Evolutionary conservation across 2,888 invertebrate species (phyloP).

Genomic region (Ophioninae sp.): DNA sequence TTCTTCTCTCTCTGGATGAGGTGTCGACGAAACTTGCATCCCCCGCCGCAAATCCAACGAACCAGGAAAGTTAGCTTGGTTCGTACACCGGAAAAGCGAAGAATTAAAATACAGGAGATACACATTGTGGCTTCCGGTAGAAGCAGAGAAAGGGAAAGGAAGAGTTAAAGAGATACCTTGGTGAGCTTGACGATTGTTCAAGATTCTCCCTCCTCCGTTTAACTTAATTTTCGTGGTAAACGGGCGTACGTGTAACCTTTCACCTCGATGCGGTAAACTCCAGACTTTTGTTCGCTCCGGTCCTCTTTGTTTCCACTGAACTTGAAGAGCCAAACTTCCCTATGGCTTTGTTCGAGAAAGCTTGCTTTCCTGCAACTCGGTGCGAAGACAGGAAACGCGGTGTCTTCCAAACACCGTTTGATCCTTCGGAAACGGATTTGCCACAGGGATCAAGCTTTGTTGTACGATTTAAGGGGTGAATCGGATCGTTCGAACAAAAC

Average conservation of each 20-base stretch:
- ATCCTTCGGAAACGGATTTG: neutral
- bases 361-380: neutral
- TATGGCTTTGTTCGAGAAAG: neutral
- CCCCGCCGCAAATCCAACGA: constrained; percentile 32
- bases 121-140: constrained; percentile 5
- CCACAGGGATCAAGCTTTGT: neutral
- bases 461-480: too few species aligned
- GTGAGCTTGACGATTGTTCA: constrained; percentile 19
- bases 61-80: constrained; percentile 21
- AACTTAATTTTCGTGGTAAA: constrained; percentile 53
- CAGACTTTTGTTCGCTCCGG: constrained; percentile 14
- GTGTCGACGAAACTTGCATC: constrained; percentile 37
- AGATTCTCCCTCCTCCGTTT: constrained; percentile 45
- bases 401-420: neutral
- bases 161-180: constrained; percentile 17
- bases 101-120: constrained; percentile 1
- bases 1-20: constrained; percentile 1
- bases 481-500: too few species aligned
- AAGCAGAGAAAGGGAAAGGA: constrained; percentile 2
- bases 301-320: neutral
- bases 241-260: constrained; percentile 5
- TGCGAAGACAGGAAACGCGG: neutral
- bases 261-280: constrained; percentile 45
- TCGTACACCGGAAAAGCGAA: constrained; percentile 8
- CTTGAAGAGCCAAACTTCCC: neutral